Percentiles rank a stretch among this genome's conserved stretches.
Conservation (phyloP, 1,140 invertebrate genomes). For the Babylonia areolata region DNA sequence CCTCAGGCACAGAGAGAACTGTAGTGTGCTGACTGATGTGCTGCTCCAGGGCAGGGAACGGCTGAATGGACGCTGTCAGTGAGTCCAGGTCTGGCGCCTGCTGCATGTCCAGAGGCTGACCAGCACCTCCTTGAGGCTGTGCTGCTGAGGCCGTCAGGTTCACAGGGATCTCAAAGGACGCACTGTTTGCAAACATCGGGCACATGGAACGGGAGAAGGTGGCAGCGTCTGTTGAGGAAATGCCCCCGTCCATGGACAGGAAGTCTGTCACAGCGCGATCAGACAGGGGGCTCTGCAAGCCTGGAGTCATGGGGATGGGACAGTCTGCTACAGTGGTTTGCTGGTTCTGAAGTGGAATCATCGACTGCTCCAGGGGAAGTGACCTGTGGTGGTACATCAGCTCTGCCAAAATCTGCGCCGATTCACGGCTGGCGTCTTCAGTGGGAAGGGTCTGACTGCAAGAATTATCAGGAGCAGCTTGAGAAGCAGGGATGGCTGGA, state of each 20-base stretch:
- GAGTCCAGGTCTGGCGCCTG: background rate
- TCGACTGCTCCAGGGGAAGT: background rate
- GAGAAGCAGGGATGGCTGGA: no score
- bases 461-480: no score
- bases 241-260: background rate
- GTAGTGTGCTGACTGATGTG: background rate
- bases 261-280: background rate
- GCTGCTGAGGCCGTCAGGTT: background rate
- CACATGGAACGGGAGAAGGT: background rate
- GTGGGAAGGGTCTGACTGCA: background rate
- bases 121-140: background rate
- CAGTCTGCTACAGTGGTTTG: background rate
- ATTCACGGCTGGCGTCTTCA: slow-evolving; percentile 17
- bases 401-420: slow-evolving; percentile 17
- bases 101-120: background rate
- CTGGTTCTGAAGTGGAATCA: background rate
- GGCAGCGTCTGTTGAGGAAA: background rate
- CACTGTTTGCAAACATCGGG: background rate
- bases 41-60: slow-evolving; percentile 18
- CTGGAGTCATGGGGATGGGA: background rate
- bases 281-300: background rate
- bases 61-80: background rate
- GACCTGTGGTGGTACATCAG: slow-evolving; percentile 23
- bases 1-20: background rate
- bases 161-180: background rate